Evolutionary conservation across 1,140 invertebrate species (phyloP).

Genomic region (Portunus trituberculatus): DNA sequence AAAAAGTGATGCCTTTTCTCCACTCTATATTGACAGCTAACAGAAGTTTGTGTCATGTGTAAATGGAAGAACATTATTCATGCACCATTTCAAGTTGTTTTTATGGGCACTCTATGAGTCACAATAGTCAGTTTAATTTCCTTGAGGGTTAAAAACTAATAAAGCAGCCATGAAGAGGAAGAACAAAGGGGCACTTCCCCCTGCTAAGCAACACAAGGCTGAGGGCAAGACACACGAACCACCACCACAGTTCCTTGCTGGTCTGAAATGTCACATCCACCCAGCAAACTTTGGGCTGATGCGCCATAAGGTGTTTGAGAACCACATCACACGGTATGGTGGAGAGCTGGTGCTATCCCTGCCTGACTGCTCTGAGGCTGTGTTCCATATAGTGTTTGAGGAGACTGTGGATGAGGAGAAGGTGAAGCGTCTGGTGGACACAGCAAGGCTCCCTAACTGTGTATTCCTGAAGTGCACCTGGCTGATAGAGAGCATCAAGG

Average conservation of each 20-base stretch:
- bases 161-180: background rate
- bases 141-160: no score
- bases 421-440: constrained; percentile 53
- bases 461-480: constrained; percentile 64
- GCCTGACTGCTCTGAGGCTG: background rate
- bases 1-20: no score
- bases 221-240: background rate
- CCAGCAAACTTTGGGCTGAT: constrained; percentile 70
- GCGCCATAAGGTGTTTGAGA: constrained; percentile 65
- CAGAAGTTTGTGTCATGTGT: no score
- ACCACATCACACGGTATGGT: constrained; percentile 61
- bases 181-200: background rate
- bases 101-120: no score
- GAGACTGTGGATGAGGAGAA: constrained; percentile 66
- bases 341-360: constrained; percentile 45
- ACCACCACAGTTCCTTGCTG: background rate
- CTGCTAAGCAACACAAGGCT: background rate
- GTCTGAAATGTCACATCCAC: constrained; percentile 57
- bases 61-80: no score
- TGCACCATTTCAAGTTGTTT: no score
- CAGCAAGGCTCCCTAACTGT: background rate
- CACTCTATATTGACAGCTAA: no score
- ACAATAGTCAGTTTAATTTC: no score
- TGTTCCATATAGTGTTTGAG: constrained; percentile 70
- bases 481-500: constrained; percentile 64